These are phyloP conservation scores for Pogoniulus pusillus DNA, from an alignment of 2,797 vertebrate genomes.

Conservation along the genomic window DNA sequence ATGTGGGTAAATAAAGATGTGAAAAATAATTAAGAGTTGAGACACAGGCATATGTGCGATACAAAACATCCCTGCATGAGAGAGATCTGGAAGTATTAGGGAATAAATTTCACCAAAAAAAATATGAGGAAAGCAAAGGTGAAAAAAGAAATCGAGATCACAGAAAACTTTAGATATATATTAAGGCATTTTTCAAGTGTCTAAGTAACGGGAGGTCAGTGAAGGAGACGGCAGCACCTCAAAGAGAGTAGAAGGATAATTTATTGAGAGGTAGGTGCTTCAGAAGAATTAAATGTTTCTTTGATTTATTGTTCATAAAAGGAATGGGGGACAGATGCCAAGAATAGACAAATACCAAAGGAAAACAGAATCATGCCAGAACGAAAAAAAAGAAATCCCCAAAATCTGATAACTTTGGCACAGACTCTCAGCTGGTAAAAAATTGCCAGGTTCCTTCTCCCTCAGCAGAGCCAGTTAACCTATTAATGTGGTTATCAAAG, in stretches of 20 bases:
- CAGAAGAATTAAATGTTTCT: slow-evolving; percentile 59
- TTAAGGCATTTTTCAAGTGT: slow-evolving; percentile 54
- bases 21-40: slow-evolving; percentile 48
- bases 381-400: not conserved
- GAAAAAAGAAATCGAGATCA: slow-evolving; percentile 58
- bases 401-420: slow-evolving; percentile 7
- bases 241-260: slow-evolving; percentile 40
- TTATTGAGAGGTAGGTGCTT: slow-evolving; percentile 9
- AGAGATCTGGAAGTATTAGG: slow-evolving; percentile 8
- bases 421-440: not conserved
- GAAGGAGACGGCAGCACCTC: not conserved
- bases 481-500: not conserved
- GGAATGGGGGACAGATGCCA: not conserved
- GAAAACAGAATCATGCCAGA: slow-evolving; percentile 9
- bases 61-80: slow-evolving; percentile 15
- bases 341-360: slow-evolving; percentile 17
- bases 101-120: slow-evolving; percentile 60
- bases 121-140: slow-evolving; percentile 44
- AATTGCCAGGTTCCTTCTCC: not conserved
- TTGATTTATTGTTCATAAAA: slow-evolving; percentile 63
- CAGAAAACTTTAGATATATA: slow-evolving; percentile 57
- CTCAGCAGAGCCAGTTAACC: slow-evolving; percentile 12
- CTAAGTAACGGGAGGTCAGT: slow-evolving; percentile 31
- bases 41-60: slow-evolving; percentile 23
- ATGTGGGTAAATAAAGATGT: slow-evolving; percentile 54